These are phyloP conservation scores for Crossocerus cetratus DNA, from an alignment of 2,888 invertebrate genomes.

Conservation along the genomic window DNA sequence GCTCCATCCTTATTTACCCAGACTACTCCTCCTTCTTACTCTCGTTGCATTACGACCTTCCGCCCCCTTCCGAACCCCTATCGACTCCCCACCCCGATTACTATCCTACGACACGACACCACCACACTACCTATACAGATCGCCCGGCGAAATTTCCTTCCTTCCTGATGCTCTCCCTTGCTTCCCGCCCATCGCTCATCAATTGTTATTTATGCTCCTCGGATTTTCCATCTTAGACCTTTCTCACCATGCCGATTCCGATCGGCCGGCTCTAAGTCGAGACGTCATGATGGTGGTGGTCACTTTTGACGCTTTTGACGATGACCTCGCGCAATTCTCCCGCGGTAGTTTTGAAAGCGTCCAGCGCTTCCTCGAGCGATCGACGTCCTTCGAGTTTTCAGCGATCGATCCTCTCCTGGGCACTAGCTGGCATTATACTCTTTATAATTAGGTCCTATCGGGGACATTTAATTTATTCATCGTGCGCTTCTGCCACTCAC, in stretches of 20 bases:
- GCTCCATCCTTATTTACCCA: not conserved
- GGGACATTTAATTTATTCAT: slow-evolving; percentile 1
- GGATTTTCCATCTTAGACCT: not conserved
- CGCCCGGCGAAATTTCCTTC: not conserved
- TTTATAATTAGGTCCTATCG: slow-evolving; percentile 13
- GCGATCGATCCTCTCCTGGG: not conserved
- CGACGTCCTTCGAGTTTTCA: slow-evolving; percentile 5
- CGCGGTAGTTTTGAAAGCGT: slow-evolving; percentile 2
- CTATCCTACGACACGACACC: slow-evolving; percentile 3
- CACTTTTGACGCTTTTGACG: not conserved
- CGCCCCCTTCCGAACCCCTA: slow-evolving; percentile 16
- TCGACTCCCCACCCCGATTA: slow-evolving; percentile 12
- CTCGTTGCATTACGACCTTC: slow-evolving; percentile 25
- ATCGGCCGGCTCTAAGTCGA: too few relatives aligned
- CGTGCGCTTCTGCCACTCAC: too few relatives aligned
- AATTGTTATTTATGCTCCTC: too few relatives aligned
- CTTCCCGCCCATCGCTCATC: not conserved
- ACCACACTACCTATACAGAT: not conserved
- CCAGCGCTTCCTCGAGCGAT: not conserved
- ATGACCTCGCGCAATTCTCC: not conserved
- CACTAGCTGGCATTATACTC: not conserved
- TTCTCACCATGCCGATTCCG: too few relatives aligned
- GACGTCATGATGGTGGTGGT: too few relatives aligned
- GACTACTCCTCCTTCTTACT: not conserved
- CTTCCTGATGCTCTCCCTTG: not conserved